phyloP scores from a whole-genome alignment of 2,113 vertebrate genomes.

The Synodontis membranacea region DNA sequence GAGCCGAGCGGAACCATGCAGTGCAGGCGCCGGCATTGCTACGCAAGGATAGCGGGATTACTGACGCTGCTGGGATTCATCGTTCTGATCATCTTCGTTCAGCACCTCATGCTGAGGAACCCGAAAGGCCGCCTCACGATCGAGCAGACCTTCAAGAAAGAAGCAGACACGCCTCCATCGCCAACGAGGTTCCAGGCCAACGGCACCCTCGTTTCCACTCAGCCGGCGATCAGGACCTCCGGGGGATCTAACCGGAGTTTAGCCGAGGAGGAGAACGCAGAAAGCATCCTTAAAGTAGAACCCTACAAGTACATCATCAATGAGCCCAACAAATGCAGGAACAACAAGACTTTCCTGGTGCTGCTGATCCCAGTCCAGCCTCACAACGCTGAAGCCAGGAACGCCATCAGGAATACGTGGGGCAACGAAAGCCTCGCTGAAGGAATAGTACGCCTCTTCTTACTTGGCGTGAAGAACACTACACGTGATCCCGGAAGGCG shows the following conservation, averaged over 20 bases:
- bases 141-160: slow-evolving; percentile 75
- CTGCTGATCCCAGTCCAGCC: slow-evolving; percentile 89
- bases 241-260: slow-evolving; percentile 79
- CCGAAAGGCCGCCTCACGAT: slow-evolving; percentile 73
- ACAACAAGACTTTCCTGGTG: slow-evolving; percentile 82
- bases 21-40: slow-evolving; percentile 88
- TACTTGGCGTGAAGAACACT: slow-evolving; percentile 80
- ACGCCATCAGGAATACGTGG: slow-evolving; percentile 95
- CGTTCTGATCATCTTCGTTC: slow-evolving; percentile 80
- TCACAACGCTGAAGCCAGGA: slow-evolving; percentile 83
- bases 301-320: slow-evolving; percentile 88
- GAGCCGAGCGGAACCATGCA: slow-evolving; percentile 74
- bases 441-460: slow-evolving; percentile 81
- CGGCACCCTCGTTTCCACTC: slow-evolving; percentile 69
- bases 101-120: slow-evolving; percentile 82
- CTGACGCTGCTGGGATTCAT: slow-evolving; percentile 80
- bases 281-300: slow-evolving; percentile 63
- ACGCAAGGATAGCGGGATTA: slow-evolving; percentile 78
- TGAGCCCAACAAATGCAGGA: slow-evolving; percentile 83
- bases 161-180: slow-evolving; percentile 65
- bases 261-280: slow-evolving; percentile 69
- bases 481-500: slow-evolving; percentile 61
- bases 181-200: slow-evolving; percentile 69
- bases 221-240: slow-evolving; percentile 72
- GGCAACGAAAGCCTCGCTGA: slow-evolving; percentile 85